Evolutionary conservation across 2,113 vertebrate genomes (phyloP), one percentile per base, ranked within the genome.

Genomic region (Raphicerus campestris): DNA sequence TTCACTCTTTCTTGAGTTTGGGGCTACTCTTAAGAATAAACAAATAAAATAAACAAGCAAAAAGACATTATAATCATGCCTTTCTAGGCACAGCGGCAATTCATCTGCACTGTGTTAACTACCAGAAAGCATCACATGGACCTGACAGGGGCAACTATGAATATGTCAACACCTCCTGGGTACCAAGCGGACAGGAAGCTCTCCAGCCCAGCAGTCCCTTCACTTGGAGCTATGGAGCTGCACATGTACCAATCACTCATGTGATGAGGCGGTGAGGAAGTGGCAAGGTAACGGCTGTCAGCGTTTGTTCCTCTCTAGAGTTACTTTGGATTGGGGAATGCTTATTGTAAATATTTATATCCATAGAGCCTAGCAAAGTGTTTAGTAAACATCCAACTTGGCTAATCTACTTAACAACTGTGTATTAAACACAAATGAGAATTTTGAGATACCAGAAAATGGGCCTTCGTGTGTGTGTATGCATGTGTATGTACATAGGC

Each of bases 171-270:
- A n/a, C 11, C 1, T 61, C 9, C 47, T 89, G 32, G 6, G 35
- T 45, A 17, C 17, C 3, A 8, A 5, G 22, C 8, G 3, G 15
- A 15, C 2, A 17, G 51, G 19, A 55, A 35, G 15, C 14, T 11
- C 8, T 19, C 7, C 8, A 49, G 11, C 1, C 24, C 4, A 4
- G 5, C 3, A n/a, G 22, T 24, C 4, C 22, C 2, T 0, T 49
- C 22, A 28, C 10, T 14, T 28, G 39, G 20, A 9, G 26, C 39
- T 83, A 6, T 4, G 17, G 5, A 10, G 26, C 9, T 20, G 15
- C 7, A 4, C 0, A 0, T 19, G 28, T 6, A 30, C 22, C 30
- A 30, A 2, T 22, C n/a, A 30, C 47, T 60, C 4, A 0, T 8
- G 28, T 10, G 39, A 61, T 1, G 0, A 24, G 7, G 30, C 5